Evolutionary conservation across 2,888 invertebrate species (phyloP), one percentile per base, ranked within the genome.

Genomic region (Epinotia demarniana): DNA sequence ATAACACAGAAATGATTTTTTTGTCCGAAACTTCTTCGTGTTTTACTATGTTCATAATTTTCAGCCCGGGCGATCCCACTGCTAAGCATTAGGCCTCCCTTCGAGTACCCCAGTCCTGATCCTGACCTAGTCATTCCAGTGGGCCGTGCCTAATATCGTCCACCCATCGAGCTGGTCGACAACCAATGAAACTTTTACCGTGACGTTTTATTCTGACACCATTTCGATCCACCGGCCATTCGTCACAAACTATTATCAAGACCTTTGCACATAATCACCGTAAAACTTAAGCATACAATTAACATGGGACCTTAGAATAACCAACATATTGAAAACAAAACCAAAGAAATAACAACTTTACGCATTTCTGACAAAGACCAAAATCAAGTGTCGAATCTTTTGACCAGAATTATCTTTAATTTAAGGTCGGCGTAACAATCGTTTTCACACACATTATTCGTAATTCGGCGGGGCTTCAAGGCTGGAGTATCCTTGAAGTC

Each of bases 401-500:
- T 60, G 69, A 58, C 27, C 3, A 13, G 19, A 71, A 71, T 71
- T 71, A 66, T 64, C 57, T 74, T 43, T 57, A 57, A 46, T 19
- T 12, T 23, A 53, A 74, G 69, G 75, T 18, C 13, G n/a, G 13
- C 61, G 27, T 43, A 49, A 66, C 72, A 73, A 73, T 66, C 27
- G 23, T 74, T 69, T 69, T 70, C 69, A 74, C 74, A 74, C 69
- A 73, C 61, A 73, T 73, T 73, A 73, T 67, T 61, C 43, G 58
- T 68, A 49, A 74, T 74, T 74, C 70, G 70, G 68, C 43, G 18
- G 60, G 27, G 53, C 5, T 19, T 6, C 67, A 61, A 61, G 67
- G 74, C 69, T 33, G 19, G n/a, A 8, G 39, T 39, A 60, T 68
- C 75, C 75, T 75, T 75, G 75, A 66, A 33, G 55, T 57, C 43